Percentiles rank a stretch among this genome's conserved stretches.
These are phyloP conservation scores for Thecocarcelia acutangulata DNA, from an alignment of 2,888 invertebrate genomes.

Conservation along the genomic window DNA sequence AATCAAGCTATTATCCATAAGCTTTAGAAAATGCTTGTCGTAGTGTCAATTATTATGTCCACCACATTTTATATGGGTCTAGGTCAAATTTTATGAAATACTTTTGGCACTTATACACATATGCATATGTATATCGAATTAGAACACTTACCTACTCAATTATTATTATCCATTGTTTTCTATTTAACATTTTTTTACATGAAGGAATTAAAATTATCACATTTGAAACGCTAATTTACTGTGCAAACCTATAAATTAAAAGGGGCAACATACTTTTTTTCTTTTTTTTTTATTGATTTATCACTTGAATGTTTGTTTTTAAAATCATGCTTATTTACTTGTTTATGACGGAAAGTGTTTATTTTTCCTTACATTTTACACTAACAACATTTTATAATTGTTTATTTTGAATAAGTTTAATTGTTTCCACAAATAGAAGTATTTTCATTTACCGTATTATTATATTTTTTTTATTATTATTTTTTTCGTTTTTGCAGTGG, in stretches of 20 bases:
- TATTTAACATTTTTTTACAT: not conserved
- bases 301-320: conserved; percentile 40
- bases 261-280: conserved; percentile 7
- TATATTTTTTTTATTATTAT: conserved; percentile 24
- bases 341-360: not conserved
- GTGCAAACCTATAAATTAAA: conserved; percentile 1
- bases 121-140: too few relatives aligned
- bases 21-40: too few relatives aligned
- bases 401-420: not conserved
- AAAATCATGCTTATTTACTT: conserved; percentile 13
- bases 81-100: conserved; percentile 33
- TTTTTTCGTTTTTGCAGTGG: conserved; percentile 21
- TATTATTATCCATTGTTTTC: conserved; percentile 30
- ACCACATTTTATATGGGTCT: conserved; percentile 19
- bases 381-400: not conserved
- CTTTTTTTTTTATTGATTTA: conserved; percentile 48
- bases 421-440: conserved; percentile 24
- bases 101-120: not conserved
- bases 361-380: not conserved
- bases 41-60: too few relatives aligned
- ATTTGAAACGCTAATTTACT: conserved; percentile 2
- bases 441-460: conserved; percentile 7
- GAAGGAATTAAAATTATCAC: conserved; percentile 7
- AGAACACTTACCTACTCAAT: conserved; percentile 26
- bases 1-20: too few relatives aligned